Evolutionary conservation across 1,140 invertebrate species (phyloP), one percentile per base, ranked within the genome.

Genomic region (Melanaphis sacchari): DNA sequence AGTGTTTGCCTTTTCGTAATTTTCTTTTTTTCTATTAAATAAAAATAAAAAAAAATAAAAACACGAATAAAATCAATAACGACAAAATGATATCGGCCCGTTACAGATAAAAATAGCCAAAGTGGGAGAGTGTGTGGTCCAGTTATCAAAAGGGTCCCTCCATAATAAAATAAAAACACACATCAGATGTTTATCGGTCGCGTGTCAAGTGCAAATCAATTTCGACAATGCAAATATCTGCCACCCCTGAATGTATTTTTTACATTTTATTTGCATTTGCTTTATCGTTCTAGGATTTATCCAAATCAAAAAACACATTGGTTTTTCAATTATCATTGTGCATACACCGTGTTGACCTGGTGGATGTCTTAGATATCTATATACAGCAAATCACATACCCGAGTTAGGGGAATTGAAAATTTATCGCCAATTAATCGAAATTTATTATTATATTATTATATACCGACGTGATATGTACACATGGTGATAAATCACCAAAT

Each of bases 401-500:
- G 90, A 41, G 43, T 49, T 82, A 11, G 36, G 81, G 66, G 81
- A 49, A 84, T 92, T 92, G 59, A 49, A 84, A 93, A 84, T 93
- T 93, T 93, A 93, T 93, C 91, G 81, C 81, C 81, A 93, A 93
- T 93, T 84, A 93, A 85, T 93, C 91, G 76, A 52, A 93, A 93
- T 84, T 93, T 93, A 93, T 93, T 93, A 85, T 92, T 46, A 52
- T 52, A 84, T 85, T 40, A 93, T 85, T 93, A 52, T 84, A 54
- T 31, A 52, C 11, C 36, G 88, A 89, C 88, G 88, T 84, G 46
- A 43, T 84, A 85, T 84, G 91, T 85, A 84, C 81, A 81, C 41
- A 52, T 7, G 36, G 91, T 93, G 81, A 93, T 85, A 93, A 93
- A 93, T 93, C 81, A 93, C 91, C 49, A 15, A 85, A 85, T 85